Evolutionary conservation across 37 sponge, comb jelly and placozoan genomes (phyloP), one percentile per base, ranked within the genome.

Genomic region (Geodia barretti): DNA sequence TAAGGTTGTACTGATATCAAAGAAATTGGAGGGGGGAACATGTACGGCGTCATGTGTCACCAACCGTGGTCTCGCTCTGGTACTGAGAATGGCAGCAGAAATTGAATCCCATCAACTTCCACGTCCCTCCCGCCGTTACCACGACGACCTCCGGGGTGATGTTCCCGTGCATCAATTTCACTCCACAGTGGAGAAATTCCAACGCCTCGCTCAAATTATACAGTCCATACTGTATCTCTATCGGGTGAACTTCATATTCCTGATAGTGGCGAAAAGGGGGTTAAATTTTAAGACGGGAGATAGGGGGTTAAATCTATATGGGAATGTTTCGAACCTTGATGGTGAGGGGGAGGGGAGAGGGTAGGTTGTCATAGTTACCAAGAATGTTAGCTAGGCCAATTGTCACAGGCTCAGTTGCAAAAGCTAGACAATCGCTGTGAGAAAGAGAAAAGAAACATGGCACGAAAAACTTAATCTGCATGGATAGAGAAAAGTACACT

Each of bases 41-140:
- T n/a, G n/a, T n/a, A n/a, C n/a, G n/a, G n/a, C n/a, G n/a, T 9
- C 25, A 31, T 40, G 33, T 21, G 25, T 30, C 8, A 34, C 60
- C 17, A 25, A 89, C 89, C 84, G 83, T 84, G 0, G 84, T 74
- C 21, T 65, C 72, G 3, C 72, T 28, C 77, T 85, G 86, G 25
- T 86, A 87, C 30, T 86, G 84, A 1, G 72, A 60, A 42, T 68
- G 90, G 64, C 62, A 77, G 64, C 68, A 70, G 72, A 95, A 95
- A 60, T 95, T 80, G 73, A 95, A 92, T 0, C 93, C 95, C 64
- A 83, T 83, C 40, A 95, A 35, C 39, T 95, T 95, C 95, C 95
- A 95, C 14, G 58, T 58, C 14, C 93, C 95, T 4, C 20, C 14
- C 24, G 62, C 9, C 38, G 21, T 85, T 25, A 95, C 28, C 60